A percentile compares a stretch with the other conserved stretches of the same genome.
phyloP scores from a whole-genome alignment of 1,140 invertebrate genomes.

The Cyclargus thomasi region DNA sequence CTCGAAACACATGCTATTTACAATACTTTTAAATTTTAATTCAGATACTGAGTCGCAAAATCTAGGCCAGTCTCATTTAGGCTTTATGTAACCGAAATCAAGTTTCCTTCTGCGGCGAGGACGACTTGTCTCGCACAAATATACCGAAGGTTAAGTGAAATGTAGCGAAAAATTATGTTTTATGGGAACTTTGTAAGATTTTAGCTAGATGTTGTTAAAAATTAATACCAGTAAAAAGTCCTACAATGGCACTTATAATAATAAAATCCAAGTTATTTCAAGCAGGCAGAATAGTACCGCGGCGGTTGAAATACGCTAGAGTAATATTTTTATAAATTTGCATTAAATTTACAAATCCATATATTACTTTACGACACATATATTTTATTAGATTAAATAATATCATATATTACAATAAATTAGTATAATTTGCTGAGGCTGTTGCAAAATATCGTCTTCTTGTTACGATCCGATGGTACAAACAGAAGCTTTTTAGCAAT shows the following conservation, averaged over 20 bases:
- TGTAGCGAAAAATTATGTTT: not conserved
- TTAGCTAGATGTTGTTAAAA: too few species aligned
- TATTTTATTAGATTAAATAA: slow-evolving; percentile 6
- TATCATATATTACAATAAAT: not conserved
- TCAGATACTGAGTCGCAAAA: not conserved
- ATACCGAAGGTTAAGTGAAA: not conserved
- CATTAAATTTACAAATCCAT: not conserved
- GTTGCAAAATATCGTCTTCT: too few species aligned
- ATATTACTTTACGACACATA: not conserved
- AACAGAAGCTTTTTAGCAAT: not conserved
- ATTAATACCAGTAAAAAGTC: too few species aligned
- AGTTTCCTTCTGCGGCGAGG: not conserved
- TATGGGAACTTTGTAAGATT: not conserved
- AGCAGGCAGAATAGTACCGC: too few species aligned
- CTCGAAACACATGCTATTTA: not conserved
- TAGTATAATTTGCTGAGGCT: too few species aligned
- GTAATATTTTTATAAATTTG: not conserved
- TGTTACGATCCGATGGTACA: too few species aligned
- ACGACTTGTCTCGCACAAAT: not conserved
- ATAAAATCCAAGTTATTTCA: too few species aligned
- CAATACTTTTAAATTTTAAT: not conserved
- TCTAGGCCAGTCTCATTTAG: not conserved
- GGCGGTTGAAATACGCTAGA: not conserved
- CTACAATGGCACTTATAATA: too few species aligned
- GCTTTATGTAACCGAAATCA: slow-evolving; percentile 1